Evolutionary conservation across 2,888 invertebrate species (phyloP).

Genomic region (Cryptus armator): DNA sequence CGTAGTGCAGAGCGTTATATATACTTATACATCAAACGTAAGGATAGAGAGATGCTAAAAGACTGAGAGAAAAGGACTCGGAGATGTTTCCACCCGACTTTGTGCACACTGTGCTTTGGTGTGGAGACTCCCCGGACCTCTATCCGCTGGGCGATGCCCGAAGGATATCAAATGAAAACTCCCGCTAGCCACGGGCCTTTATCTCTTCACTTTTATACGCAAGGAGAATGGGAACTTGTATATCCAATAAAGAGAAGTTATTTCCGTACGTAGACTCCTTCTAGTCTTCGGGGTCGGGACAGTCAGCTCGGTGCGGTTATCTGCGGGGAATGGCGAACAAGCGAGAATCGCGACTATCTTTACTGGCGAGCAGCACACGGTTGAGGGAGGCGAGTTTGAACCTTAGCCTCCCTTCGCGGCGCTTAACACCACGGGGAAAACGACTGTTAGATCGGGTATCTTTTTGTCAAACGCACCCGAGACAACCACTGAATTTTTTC

Average conservation of each 20-base stretch:
- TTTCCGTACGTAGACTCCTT: constrained; percentile 70
- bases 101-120: constrained; percentile 11
- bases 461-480: constrained; percentile 19
- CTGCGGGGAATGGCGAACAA: constrained; percentile 48
- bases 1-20: not conserved
- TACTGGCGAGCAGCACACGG: constrained; percentile 39
- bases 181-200: constrained; percentile 66
- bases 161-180: constrained; percentile 75
- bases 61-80: constrained; percentile 5
- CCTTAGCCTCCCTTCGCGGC: constrained; percentile 64
- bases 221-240: constrained; percentile 67
- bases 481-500: not conserved
- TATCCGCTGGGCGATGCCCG: constrained; percentile 57
- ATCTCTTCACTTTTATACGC: constrained; percentile 75
- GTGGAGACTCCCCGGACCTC: constrained; percentile 7
- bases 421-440: constrained; percentile 58
- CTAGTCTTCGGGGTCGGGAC: constrained; percentile 15
- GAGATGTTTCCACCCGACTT: constrained; percentile 22
- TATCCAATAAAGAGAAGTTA: constrained; percentile 81
- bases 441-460: constrained; percentile 32
- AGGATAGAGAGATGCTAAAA: constrained; percentile 27
- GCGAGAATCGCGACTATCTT: constrained; percentile 59
- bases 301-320: constrained; percentile 38
- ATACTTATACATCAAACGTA: not conserved
- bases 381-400: constrained; percentile 8